A percentile compares a stretch with the other conserved stretches of the same genome.
These are phyloP conservation scores for Drosophila limbata DNA, from an alignment of 2,888 invertebrate species.

Conservation along the genomic window DNA sequence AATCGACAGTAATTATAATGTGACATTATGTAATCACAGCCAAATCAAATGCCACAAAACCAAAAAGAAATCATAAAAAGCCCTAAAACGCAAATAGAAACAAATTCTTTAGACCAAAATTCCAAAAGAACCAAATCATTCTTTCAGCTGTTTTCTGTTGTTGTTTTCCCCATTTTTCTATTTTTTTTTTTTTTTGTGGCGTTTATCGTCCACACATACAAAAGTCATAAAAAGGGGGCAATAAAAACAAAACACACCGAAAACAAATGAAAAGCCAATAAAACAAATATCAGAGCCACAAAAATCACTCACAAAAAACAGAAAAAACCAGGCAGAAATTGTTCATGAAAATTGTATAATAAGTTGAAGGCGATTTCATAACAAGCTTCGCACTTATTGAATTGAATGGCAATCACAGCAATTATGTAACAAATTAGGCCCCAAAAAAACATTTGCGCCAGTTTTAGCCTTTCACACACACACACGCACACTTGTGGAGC, in stretches of 20 bases:
- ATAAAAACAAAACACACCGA: slow-evolving; percentile 43
- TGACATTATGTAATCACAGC: slow-evolving; percentile 39
- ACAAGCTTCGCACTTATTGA: slow-evolving; percentile 45
- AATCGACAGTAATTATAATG: slow-evolving; percentile 33
- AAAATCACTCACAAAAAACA: slow-evolving; percentile 33
- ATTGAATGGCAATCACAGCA: slow-evolving; percentile 59
- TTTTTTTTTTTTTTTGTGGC: slow-evolving; percentile 6
- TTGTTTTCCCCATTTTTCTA: slow-evolving; percentile 6
- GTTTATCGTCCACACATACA: slow-evolving; percentile 54
- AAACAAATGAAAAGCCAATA: slow-evolving; percentile 70
- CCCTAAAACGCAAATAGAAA: slow-evolving; percentile 23
- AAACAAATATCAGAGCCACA: slow-evolving; percentile 68
- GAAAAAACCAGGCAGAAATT: slow-evolving; percentile 27
- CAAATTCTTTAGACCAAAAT: slow-evolving; percentile 15
- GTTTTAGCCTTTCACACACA: slow-evolving; percentile 38
- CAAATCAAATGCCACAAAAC: slow-evolving; percentile 34
- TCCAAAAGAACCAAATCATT: slow-evolving; percentile 42
- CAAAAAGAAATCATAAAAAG: slow-evolving; percentile 6
- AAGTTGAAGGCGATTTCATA: slow-evolving; percentile 55
- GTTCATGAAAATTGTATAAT: slow-evolving; percentile 61
- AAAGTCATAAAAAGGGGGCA: slow-evolving; percentile 56
- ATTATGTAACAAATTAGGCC: slow-evolving; percentile 65
- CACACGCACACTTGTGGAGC: slow-evolving; percentile 30
- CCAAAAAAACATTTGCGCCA: slow-evolving; percentile 30
- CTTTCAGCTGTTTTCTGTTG: slow-evolving; percentile 22